Percentiles rank a stretch among this genome's conserved stretches.
These are phyloP conservation scores for Clusia tigrina DNA, from an alignment of 2,888 invertebrate genomes.

Conservation along the genomic window DNA sequence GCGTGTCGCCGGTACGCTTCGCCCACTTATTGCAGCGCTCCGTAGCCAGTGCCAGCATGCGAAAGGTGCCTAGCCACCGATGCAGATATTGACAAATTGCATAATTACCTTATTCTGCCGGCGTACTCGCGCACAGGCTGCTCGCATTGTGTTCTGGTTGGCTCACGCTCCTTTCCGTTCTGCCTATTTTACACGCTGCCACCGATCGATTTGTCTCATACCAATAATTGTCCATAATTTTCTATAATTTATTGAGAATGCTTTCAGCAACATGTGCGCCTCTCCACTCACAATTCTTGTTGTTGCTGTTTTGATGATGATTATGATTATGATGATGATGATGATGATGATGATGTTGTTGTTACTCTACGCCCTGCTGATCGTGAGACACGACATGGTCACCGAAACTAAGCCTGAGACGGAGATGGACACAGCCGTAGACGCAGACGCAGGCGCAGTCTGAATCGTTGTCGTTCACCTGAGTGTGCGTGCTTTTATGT, in stretches of 20 bases:
- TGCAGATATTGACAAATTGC: conserved; percentile 46
- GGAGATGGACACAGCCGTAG: conserved; percentile 13
- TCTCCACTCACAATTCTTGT: too few relatives aligned
- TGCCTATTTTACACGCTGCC: conserved; percentile 15
- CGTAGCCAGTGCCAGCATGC: too few relatives aligned
- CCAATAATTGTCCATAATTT: conserved; percentile 54
- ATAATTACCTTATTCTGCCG: conserved; percentile 44
- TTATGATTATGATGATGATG: too few relatives aligned
- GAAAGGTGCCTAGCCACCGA: too few relatives aligned
- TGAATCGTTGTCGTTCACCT: too few relatives aligned
- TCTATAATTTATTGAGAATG: conserved; percentile 52
- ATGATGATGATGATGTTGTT: conserved; percentile 17
- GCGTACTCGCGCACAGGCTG: not conserved
- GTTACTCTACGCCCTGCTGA: conserved; percentile 23
- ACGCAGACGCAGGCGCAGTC: too few relatives aligned
- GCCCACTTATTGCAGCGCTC: too few relatives aligned
- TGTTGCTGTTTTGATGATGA: too few relatives aligned
- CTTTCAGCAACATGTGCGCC: conserved; percentile 49
- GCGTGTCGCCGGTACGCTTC: too few relatives aligned
- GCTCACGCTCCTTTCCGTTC: not conserved
- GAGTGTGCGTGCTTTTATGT: too few relatives aligned
- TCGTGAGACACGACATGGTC: not conserved
- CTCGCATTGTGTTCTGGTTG: not conserved
- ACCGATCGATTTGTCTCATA: conserved; percentile 16
- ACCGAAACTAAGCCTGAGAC: not conserved